phyloP scores from a whole-genome alignment of 2,888 invertebrate genomes.

The Troglohyphantes excavatus region DNA sequence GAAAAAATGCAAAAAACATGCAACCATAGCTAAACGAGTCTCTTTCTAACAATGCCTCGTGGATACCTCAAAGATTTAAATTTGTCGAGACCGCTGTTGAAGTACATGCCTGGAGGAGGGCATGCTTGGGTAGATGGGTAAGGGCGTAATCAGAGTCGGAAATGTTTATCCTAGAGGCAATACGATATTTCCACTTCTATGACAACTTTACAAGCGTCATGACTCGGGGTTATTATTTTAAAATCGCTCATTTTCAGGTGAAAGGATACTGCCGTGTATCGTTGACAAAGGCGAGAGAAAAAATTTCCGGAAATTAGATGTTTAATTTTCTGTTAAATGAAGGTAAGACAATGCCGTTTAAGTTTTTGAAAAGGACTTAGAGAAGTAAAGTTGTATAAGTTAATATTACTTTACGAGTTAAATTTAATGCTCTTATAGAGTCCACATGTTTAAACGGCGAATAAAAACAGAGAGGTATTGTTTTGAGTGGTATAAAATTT shows the following conservation, averaged over 20 bases:
- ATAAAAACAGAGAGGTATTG: too few species aligned
- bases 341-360: too few species aligned
- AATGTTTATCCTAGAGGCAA: conserved; percentile 39
- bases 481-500: too few species aligned
- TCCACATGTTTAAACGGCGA: too few species aligned
- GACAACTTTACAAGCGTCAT: conserved; percentile 33
- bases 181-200: conserved; percentile 12
- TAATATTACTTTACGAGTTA: too few species aligned
- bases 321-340: too few species aligned
- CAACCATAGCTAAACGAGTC: conserved; percentile 20
- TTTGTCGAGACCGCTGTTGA: conserved; percentile 38
- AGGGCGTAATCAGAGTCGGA: conserved; percentile 42
- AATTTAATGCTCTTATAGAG: too few species aligned
- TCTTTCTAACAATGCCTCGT: conserved; percentile 1
- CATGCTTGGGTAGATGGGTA: conserved; percentile 17
- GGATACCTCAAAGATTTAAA: conserved; percentile 48
- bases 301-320: too few species aligned
- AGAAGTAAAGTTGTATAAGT: too few species aligned
- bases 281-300: too few species aligned
- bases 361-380: too few species aligned
- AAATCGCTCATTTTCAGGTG: conserved; percentile 27
- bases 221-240: conserved; percentile 23
- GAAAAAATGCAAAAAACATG: background rate
- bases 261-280: background rate
- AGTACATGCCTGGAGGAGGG: background rate